Evolutionary conservation across 2,113 vertebrate genomes (phyloP).

Genomic region (Montifringilla adamsi): DNA sequence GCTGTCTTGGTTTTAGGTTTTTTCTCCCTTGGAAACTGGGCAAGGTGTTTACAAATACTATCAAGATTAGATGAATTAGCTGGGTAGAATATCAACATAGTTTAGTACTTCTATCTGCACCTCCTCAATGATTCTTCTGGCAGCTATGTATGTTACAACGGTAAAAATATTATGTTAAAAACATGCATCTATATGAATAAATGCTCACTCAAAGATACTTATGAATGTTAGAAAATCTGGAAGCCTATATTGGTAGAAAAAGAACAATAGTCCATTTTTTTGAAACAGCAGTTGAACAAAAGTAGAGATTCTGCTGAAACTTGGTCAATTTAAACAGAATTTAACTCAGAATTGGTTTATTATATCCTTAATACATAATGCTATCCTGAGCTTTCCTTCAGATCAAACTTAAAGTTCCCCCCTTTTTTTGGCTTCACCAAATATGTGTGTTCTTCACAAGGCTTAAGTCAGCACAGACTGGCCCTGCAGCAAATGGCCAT

Average conservation of each 20-base stretch:
- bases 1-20: not conserved
- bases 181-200: not conserved
- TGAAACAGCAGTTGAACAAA: not conserved
- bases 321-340: not conserved
- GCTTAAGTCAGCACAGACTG: not conserved
- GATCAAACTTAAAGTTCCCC: not conserved
- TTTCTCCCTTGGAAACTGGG: not conserved
- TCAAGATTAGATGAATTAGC: not conserved
- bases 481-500: not conserved
- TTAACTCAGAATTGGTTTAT: not conserved
- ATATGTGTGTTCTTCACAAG: not conserved
- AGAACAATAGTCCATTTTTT: not conserved
- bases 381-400: not conserved
- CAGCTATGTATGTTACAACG: not conserved
- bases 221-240: not conserved
- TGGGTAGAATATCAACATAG: not conserved
- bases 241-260: not conserved
- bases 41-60: not conserved
- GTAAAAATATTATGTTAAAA: not conserved
- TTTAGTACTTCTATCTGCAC: not conserved
- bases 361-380: not conserved
- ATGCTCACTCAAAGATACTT: not conserved
- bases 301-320: not conserved
- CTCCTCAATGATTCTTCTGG: not conserved
- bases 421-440: not conserved